Evolutionary conservation across 2,888 invertebrate species (phyloP), one percentile per base, ranked within the genome.

Genomic region (Agrochola circellaris): DNA sequence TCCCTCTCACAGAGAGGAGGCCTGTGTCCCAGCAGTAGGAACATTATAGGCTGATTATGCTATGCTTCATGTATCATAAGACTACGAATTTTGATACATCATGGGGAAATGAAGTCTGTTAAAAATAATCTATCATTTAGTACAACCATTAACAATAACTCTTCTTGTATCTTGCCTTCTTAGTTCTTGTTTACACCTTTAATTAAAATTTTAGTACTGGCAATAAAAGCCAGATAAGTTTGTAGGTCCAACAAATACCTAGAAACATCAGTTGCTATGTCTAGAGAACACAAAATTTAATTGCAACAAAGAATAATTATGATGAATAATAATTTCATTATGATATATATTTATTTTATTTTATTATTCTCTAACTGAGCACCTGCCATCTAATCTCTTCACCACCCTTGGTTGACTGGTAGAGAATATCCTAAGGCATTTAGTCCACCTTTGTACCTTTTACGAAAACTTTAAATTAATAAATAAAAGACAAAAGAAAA

Each of bases 281-380:
- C 82, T 61, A 30, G 74, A 69, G 86, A 84, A 54, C 70, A 64
- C 60, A 73, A 64, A 64, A 75, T 86, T 77, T 79, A 81, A 84
- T 79, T 73, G 68, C 71, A 73, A 26, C 34, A 60, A 82, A 77
- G 60, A 65, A 64, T 62, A 6, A 17, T 48, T 5, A 48, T 48
- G 48, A 48, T 48, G 48, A 48, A 48, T 48, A 48, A 48, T 15
- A 45, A 15, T 15, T 45, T 51, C 17, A 48, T 6, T 7, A 51
- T 51, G 7, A 45, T 45, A 42, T 42, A 11, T 42, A 0, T 48
- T 48, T 48, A 17, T 48, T 7, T 17, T 48, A 7, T 1, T 15
- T 51, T 20, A n/a, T n/a, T n/a, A n/a, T 7, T 51, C 7, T 51
- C 20, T 6, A 20, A 51, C 51, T 8, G 20, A 51, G 51, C 51